Percentiles rank a stretch among this genome's conserved stretches.
Conservation (phyloP, 2,888 invertebrate genomes). For the Aphidoletes aphidimyza region DNA sequence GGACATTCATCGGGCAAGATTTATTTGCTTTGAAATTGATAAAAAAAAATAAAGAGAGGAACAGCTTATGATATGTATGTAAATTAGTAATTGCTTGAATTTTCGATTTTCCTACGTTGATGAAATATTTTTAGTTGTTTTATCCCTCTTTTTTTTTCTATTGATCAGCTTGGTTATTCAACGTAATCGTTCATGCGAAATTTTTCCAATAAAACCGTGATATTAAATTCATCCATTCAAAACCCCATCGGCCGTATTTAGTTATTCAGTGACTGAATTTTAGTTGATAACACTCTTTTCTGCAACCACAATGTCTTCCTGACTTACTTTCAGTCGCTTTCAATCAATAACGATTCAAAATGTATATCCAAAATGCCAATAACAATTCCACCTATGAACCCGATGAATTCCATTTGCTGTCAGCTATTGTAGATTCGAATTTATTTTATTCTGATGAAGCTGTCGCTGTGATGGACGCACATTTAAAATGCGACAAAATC, state of each 20-base stretch:
- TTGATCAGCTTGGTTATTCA: background rate
- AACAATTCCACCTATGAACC: too few relatives aligned
- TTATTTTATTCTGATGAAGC: too few relatives aligned
- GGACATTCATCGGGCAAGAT: background rate
- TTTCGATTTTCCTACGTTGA: background rate
- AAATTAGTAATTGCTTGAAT: slow-evolving; percentile 6
- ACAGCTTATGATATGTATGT: background rate
- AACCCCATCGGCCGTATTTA: background rate
- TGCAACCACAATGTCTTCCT: background rate
- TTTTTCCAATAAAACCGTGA: slow-evolving; percentile 2
- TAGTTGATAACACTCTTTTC: background rate
- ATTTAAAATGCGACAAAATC: too few relatives aligned
- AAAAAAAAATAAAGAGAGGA: background rate
- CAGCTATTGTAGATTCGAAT: too few relatives aligned
- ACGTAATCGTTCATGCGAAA: background rate
- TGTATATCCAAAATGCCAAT: background rate
- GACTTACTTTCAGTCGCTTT: background rate
- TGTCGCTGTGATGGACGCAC: too few relatives aligned
- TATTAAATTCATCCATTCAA: slow-evolving; percentile 7
- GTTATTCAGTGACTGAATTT: background rate
- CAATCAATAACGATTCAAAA: background rate
- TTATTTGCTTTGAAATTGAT: background rate
- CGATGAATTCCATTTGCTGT: too few relatives aligned
- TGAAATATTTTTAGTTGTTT: background rate
- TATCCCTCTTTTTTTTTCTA: background rate